These are phyloP conservation scores for Papilio polyxenes DNA, from an alignment of 1,140 invertebrate species.

Conservation along the genomic window DNA sequence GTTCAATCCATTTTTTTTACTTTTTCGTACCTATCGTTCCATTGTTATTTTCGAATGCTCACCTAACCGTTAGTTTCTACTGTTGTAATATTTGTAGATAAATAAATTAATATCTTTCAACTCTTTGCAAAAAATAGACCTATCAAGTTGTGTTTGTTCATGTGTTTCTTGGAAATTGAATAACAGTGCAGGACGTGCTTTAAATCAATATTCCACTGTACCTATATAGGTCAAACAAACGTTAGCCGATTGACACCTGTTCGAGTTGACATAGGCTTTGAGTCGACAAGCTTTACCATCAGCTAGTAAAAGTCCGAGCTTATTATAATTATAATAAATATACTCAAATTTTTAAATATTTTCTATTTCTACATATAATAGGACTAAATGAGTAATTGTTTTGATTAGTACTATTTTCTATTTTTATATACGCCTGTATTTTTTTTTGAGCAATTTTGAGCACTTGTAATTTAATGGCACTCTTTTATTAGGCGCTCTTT, in stretches of 20 bases:
- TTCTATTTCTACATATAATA: background rate
- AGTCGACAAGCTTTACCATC: background rate
- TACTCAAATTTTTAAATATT: background rate
- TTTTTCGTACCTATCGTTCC: too few relatives aligned
- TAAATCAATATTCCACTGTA: background rate
- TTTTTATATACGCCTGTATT: background rate
- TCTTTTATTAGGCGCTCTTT: background rate
- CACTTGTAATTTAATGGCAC: background rate
- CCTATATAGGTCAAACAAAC: background rate
- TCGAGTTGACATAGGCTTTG: background rate
- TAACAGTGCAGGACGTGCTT: background rate
- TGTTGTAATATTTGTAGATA: too few relatives aligned
- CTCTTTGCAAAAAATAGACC: too few relatives aligned
- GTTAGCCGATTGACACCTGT: slow-evolving; percentile 6
- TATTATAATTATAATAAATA: background rate
- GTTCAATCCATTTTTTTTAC: too few relatives aligned
- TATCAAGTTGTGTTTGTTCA: too few relatives aligned
- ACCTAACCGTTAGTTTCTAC: too few relatives aligned
- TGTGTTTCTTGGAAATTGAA: background rate
- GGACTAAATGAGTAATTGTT: too few relatives aligned
- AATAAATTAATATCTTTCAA: too few relatives aligned
- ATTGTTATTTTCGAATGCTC: too few relatives aligned
- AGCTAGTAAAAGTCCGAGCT: background rate
- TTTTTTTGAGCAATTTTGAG: background rate
- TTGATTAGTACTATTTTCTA: background rate